These are phyloP conservation scores for Eustalomyia histrio DNA, from an alignment of 2,888 invertebrate species.

Conservation along the genomic window DNA sequence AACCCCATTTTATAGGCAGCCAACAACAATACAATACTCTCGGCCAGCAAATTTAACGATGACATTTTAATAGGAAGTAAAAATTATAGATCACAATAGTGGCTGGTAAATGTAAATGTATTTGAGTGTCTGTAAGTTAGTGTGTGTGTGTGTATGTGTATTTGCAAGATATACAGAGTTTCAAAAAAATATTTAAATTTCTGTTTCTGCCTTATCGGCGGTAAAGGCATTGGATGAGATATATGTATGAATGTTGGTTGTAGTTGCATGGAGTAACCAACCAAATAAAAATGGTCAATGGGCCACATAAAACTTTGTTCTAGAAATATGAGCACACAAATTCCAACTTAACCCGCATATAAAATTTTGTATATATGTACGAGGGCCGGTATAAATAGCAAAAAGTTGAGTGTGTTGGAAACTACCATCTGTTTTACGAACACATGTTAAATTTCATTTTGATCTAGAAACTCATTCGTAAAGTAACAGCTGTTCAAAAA, in stretches of 20 bases:
- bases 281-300: constrained; percentile 62
- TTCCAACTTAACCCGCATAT: constrained; percentile 48
- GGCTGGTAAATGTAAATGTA: constrained; percentile 20
- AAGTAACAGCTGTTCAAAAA: no score
- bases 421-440: no score
- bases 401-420: no score
- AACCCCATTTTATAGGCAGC: not conserved
- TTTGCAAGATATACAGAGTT: not conserved
- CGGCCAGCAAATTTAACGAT: constrained; percentile 48
- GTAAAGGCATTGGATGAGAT: not conserved
- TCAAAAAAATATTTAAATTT: not conserved
- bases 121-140: no score
- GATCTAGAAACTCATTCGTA: no score
- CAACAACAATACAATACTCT: constrained; percentile 12
- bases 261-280: constrained; percentile 23
- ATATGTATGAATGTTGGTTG: not conserved
- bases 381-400: no score
- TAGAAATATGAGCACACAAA: constrained; percentile 45
- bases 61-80: constrained; percentile 63
- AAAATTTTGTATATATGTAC: not conserved
- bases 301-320: constrained; percentile 49
- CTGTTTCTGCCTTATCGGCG: not conserved
- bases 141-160: not conserved
- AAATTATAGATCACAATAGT: constrained; percentile 60
- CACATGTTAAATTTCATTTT: no score